phyloP scores from a whole-genome alignment of 2,888 invertebrate genomes.

The Erebia epiphron region DNA sequence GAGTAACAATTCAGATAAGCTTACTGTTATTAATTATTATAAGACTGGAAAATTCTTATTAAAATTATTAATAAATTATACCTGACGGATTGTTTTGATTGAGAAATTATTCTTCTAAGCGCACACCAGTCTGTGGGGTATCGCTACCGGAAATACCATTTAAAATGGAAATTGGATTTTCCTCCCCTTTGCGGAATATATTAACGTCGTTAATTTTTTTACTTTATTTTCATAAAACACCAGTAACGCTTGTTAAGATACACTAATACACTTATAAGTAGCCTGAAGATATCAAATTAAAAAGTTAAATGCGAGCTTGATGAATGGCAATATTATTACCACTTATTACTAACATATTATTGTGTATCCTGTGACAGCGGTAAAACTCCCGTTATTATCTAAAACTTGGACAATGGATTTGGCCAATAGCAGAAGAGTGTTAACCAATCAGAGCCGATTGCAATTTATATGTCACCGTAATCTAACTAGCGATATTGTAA shows the following conservation, averaged over 20 bases:
- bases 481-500: too few species aligned
- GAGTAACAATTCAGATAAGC: neutral
- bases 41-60: neutral
- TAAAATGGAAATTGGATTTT: conserved; percentile 18
- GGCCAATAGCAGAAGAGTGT: too few species aligned
- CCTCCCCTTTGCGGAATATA: conserved; percentile 7
- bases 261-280: neutral
- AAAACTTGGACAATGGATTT: too few species aligned
- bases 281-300: neutral
- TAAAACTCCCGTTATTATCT: too few species aligned
- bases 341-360: too few species aligned
- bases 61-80: neutral
- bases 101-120: conserved; percentile 2
- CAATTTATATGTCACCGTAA: too few species aligned
- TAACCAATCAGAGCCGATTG: too few species aligned
- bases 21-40: neutral
- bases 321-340: too few species aligned
- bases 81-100: conserved; percentile 5
- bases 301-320: too few species aligned
- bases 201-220: neutral
- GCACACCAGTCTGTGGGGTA: neutral
- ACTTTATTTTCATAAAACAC: neutral
- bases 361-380: too few species aligned
- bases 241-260: neutral
- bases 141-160: conserved; percentile 10